Evolutionary conservation across 2,113 vertebrate species (phyloP), one percentile per base, ranked within the genome.

Genomic region (Otus sunia): DNA sequence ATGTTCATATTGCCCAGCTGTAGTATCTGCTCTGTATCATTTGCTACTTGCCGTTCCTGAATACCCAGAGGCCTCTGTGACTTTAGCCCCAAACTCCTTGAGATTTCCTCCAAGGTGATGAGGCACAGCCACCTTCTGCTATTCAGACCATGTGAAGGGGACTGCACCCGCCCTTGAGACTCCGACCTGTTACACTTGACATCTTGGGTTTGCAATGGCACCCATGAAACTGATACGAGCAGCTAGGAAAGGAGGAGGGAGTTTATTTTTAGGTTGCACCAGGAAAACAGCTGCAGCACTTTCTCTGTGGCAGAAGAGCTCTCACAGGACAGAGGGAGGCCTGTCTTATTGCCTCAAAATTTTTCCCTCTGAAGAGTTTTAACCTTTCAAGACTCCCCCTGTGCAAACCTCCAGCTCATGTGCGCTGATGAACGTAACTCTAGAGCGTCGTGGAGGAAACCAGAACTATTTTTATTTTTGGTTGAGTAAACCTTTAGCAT

Each of bases 401-500:
- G 71, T 32, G 45, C 91, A 95, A 95, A 86, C 66, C 82, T 93
- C 87, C 82, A 77, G 66, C 87, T 92, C 81, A 30, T 88, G 84
- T 87, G 86, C 1, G 0, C 67, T 92, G 77, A 90, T 92, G 95
- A 90, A 69, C 34, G 50, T 96, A 94, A 92, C 75, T 87, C 85
- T 97, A 92, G 87, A 97, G 94, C n/a, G 5, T 74, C 21, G 2
- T 81, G 94, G 89, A 88, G 93, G 96, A 98, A 97, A 94, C 72
- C 92, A 96, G 93, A 92, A 93, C 80, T 95, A 91, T 83, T 97
- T 96, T 91, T 97, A 98, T 97, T 97, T 97, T 96, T 59, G 87
- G 73, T 93, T 97, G 95, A 92, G 95, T 97, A 98, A 98, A 98
- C 97, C 96, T 94, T 98, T 94, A 98, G 97, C 97, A 95, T 97